phyloP scores from a whole-genome alignment of 2,113 vertebrate species.

The Corapipo altera region DNA sequence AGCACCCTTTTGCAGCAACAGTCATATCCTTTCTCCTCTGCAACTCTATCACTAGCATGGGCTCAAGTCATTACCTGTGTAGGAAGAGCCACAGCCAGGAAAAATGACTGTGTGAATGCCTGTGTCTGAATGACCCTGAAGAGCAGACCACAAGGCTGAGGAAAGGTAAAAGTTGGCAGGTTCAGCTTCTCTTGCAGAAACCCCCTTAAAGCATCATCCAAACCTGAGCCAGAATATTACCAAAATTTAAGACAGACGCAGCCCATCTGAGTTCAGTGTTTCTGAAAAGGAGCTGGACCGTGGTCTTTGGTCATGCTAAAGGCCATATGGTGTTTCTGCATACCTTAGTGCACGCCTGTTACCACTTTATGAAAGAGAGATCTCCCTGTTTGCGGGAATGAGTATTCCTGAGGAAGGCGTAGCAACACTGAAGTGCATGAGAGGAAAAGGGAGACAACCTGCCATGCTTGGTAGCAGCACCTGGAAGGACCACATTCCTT shows the following conservation, averaged over 20 bases:
- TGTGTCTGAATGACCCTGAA: neutral
- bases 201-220: neutral
- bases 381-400: neutral
- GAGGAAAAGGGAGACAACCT: neutral
- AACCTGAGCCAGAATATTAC: neutral
- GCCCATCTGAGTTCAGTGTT: neutral
- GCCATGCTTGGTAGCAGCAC: neutral
- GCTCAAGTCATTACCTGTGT: neutral
- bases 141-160: neutral
- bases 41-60: neutral
- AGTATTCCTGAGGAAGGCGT: neutral
- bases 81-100: neutral
- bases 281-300: neutral
- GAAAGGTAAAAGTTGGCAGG: neutral
- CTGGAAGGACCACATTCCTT: neutral
- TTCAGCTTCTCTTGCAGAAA: neutral
- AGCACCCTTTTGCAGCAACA: neutral
- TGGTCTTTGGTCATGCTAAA: neutral
- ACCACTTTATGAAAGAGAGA: neutral
- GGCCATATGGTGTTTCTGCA: neutral
- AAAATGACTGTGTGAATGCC: neutral
- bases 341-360: neutral
- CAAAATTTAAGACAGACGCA: neutral
- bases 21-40: neutral
- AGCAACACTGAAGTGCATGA: neutral